Evolutionary conservation across 1,140 invertebrate genomes (phyloP).

Genomic region (Phenacoccus solenopsis): DNA sequence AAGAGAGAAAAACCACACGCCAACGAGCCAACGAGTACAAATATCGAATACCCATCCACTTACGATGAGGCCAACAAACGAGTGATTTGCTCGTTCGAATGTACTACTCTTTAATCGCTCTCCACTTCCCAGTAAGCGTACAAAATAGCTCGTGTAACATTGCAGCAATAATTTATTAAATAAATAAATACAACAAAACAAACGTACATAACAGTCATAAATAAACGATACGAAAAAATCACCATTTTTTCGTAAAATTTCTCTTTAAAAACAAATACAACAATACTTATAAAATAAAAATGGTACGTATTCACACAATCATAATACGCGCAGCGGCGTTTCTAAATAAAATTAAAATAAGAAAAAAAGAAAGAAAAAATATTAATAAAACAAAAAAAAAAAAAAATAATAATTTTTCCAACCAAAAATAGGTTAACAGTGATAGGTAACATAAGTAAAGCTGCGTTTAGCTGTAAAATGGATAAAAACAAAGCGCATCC

Average conservation of each 20-base stretch:
- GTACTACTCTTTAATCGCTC: too few relatives aligned
- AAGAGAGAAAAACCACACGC: too few relatives aligned
- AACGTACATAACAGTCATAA: not conserved
- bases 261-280: not conserved
- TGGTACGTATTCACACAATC: not conserved
- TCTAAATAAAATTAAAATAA: not conserved
- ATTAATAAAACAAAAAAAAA: too few relatives aligned
- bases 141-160: too few relatives aligned
- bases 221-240: not conserved
- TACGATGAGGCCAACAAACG: too few relatives aligned
- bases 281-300: not conserved
- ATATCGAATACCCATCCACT: too few relatives aligned
- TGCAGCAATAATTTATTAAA: conserved; percentile 3
- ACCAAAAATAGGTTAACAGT: too few relatives aligned
- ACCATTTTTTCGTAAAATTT: not conserved
- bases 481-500: not conserved
- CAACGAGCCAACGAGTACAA: too few relatives aligned
- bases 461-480: too few relatives aligned
- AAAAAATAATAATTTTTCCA: too few relatives aligned
- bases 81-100: too few relatives aligned
- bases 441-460: not conserved
- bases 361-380: not conserved
- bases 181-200: conserved; percentile 1
- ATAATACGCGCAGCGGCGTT: not conserved
- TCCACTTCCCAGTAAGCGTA: too few relatives aligned